phyloP scores from a whole-genome alignment of 2,113 vertebrate genomes.

The Gulo gulo region DNA sequence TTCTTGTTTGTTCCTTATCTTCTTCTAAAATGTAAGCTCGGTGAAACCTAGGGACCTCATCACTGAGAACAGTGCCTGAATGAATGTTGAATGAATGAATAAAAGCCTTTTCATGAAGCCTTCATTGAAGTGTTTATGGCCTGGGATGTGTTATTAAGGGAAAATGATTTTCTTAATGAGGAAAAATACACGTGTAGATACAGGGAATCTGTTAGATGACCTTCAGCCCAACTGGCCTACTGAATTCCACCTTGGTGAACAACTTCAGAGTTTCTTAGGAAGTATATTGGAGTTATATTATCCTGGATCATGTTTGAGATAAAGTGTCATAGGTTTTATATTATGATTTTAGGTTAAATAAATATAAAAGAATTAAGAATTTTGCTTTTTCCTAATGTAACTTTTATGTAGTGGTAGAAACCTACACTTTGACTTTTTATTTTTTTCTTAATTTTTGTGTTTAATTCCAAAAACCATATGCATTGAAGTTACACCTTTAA shows the following conservation, averaged over 20 bases:
- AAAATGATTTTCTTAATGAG: slow-evolving; percentile 52
- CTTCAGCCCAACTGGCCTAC: neutral
- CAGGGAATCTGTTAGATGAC: neutral
- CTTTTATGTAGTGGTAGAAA: slow-evolving; percentile 32
- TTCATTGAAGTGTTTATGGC: slow-evolving; percentile 40
- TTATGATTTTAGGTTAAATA: neutral
- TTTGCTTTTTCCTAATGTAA: neutral
- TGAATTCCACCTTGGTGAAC: neutral
- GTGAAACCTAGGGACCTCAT: neutral
- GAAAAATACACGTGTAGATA: slow-evolving; percentile 26
- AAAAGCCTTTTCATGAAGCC: slow-evolving; percentile 37
- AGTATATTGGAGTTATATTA: neutral
- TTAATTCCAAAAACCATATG: slow-evolving; percentile 40
- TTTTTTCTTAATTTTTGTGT: neutral
- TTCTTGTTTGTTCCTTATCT: neutral
- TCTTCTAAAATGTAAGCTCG: neutral
- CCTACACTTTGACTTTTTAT: neutral
- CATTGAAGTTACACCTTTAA: neutral
- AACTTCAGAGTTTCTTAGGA: neutral
- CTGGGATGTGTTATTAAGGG: neutral
- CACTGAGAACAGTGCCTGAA: neutral
- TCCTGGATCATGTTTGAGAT: slow-evolving; percentile 24
- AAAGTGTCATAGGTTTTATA: neutral
- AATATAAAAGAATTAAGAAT: slow-evolving; percentile 7
- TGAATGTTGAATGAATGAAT: slow-evolving; percentile 18